Base-by-base conservation (phyloP, 2,888 invertebrate species). In the Apamea anceps region DNA sequence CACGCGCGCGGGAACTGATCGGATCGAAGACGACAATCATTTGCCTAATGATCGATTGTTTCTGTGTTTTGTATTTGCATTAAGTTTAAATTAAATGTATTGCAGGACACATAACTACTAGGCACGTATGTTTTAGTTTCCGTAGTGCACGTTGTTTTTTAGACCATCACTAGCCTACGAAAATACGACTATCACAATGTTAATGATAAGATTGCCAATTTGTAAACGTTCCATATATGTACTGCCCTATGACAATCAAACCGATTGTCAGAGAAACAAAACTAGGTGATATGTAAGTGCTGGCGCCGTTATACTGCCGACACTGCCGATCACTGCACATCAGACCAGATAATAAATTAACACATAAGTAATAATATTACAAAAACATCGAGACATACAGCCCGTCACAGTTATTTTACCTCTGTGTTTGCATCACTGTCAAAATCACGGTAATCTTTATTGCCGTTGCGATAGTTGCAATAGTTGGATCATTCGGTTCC, bases 41-140 rank as follows among this genome's bases (percentile, higher is more conserved):
- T 63, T 77, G 81, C 70, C 65, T 87, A 83, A 77, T 85, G 80
- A 76, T 81, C 80, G 67, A 85, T 87, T 89, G 80, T 83, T 73
- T 57, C 12, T 51, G 60, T 45, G 45, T 68, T 75, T 73, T 76
- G 45, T 76, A 77, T 76, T 73, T 75, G 75, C 15, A 72, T 75
- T 77, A 65, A 70, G 45, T 66, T 75, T 28, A 66, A 66, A 73
- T 75, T 37, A 45, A 73, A 83, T 65, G 32, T 65, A 37, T 42
- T 82, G n/a, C 54, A 77, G 74, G 71, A 84, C 77, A 63, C 48
- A n/a, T 21, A 42, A 7, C 37, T 18, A 71, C 51, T 62, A 37
- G 15, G 8, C 32, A 21, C 2, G 3, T 45, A n/a, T 62, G 54
- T 21, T 66, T 70, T 32, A 48, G 32, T 81, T 51, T 70, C 51